Evolutionary conservation across 2,888 invertebrate genomes (phyloP), one percentile per base, ranked within the genome.

Genomic region (Cylloceria caligata): DNA sequence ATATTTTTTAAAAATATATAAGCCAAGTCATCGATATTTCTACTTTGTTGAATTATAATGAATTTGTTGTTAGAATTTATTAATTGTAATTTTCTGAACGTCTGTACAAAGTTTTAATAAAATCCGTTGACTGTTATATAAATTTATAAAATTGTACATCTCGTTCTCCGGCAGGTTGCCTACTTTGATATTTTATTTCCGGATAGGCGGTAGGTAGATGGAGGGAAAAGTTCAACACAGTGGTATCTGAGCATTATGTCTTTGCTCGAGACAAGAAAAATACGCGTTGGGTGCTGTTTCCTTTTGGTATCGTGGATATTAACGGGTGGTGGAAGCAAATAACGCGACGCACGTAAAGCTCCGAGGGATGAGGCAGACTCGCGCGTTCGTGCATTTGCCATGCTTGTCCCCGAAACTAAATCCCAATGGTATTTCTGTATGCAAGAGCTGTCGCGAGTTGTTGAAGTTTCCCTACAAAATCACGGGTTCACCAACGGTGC

Each of bases 341-440:
- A 60, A 60, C 60, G 72, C 57, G 27, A 19, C 79, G 72, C 79
- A 49, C 67, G 72, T 73, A 69, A 77, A 24, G 49, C 62, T 47
- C 21, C 57, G 16, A 76, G 67, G 30, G 24, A 60, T 52, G 67
- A 24, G 24, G 55, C 67, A 67, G 45, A 64, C 24, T 39, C 74
- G 55, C 55, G 65, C 55, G 74, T 19, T 57, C 71, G 52, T 74
- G 65, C 52, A 64, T 45, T 45, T 30, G 34, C 60, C 42, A 45
- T 60, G 55, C 75, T 76, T 76, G 57, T 57, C 27, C n/a, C 55
- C 64, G 45, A 76, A 71, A 67, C 72, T 76, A 52, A 74, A 80
- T 76, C 71, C 71, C 76, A 30, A 30, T 30, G 76, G 67, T 81
- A 49, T 72, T 81, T 81, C 67, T 76, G 76, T 81, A 81, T 81